A percentile compares a stretch with the other conserved stretches of the same genome.
phyloP scores from a whole-genome alignment of 1,140 invertebrate species.

The Cydia fagiglandana region DNA sequence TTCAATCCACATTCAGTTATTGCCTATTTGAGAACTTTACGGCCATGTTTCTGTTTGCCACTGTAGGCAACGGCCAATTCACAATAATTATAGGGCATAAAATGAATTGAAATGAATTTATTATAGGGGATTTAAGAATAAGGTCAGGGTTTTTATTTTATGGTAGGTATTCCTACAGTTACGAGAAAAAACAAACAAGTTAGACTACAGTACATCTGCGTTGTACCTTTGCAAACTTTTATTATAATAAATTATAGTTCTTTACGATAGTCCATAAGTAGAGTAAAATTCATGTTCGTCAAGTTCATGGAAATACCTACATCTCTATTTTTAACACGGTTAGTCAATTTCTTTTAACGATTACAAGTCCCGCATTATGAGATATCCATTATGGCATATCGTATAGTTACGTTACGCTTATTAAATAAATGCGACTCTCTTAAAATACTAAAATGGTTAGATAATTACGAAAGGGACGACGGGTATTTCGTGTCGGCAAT shows the following conservation, averaged over 20 bases:
- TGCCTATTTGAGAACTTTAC: conserved; percentile 7
- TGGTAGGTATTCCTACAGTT: background rate
- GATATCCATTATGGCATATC: too few species aligned
- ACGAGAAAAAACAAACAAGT: background rate
- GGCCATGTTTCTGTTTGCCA: background rate
- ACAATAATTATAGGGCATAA: background rate
- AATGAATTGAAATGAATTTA: conserved; percentile 1
- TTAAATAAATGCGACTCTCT: background rate
- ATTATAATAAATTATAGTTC: too few species aligned
- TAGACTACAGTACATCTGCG: too few species aligned
- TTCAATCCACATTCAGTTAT: background rate
- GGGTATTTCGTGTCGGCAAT: background rate
- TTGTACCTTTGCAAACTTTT: too few species aligned
- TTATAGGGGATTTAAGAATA: background rate
- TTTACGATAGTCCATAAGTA: too few species aligned
- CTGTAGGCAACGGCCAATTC: background rate
- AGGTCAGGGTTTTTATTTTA: conserved; percentile 1
- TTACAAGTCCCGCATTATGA: too few species aligned
- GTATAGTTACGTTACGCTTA: background rate
- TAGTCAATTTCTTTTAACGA: too few species aligned
- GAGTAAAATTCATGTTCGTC: too few species aligned
- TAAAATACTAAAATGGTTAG: background rate
- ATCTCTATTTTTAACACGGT: too few species aligned
- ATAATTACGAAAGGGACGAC: background rate
- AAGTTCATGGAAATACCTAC: too few species aligned